Evolutionary conservation across 2,113 vertebrate species (phyloP), one percentile per base, ranked within the genome.

Genomic region (Nipponia nippon): DNA sequence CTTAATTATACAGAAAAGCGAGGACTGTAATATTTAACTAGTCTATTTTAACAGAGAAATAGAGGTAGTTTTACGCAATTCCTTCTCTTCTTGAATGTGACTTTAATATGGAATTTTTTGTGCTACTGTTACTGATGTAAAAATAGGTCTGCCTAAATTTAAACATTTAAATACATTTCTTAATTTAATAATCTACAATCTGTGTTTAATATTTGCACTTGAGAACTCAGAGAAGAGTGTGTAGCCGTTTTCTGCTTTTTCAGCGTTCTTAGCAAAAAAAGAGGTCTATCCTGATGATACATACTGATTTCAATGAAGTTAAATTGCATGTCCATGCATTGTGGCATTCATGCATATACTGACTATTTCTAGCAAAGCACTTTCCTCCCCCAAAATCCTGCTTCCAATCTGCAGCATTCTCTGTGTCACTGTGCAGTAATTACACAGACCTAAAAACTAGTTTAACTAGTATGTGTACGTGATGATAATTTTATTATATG

Each of bases 1-100:
- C 97, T 97, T 97, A 98, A 98, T 98, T 98, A 97, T 98, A 93
- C 85, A 95, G 96, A 85, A 90, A 92, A 96, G 73, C 50, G 7
- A 95, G 77, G 84, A 90, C 87, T 96, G 70, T 97, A 92, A 90
- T 97, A 94, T 94, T 89, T 96, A 94, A 97, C 83, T 93, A 72
- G 89, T 63, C 56, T 83, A 2, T 95, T 97, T 66, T 89, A 94
- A 66, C 85, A 81, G 47, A 62, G 53, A 94, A 87, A 25, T 36
- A 76, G 77, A 91, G 19, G 6, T 83, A 69, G 25, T 91, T 81
- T 88, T 91, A 65, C 71, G 77, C 76, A 77, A 62, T 83, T 95
- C 70, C 59, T 20, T 90, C 44, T 93, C 82, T 92, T 92, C 88
- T 93, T 63, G 65, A 86, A 34, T 71, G 26, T 92, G 23, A 34